phyloP scores from a whole-genome alignment of 2,113 vertebrate genomes.

The Ornithorhynchus anatinus region DNA sequence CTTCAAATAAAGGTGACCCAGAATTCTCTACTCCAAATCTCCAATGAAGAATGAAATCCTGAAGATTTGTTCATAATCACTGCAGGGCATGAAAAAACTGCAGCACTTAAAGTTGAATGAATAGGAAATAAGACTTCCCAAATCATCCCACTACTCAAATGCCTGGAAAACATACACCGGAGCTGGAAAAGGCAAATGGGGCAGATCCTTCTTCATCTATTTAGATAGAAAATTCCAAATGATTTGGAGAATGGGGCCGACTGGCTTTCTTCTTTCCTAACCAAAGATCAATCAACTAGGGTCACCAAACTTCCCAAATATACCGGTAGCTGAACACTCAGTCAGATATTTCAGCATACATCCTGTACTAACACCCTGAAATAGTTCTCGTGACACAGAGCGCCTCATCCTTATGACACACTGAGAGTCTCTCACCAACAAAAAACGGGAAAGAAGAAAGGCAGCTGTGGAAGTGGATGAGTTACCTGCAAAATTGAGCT shows the following conservation, averaged over 20 bases:
- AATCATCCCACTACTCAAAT: slow-evolving; percentile 42
- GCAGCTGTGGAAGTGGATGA: too few species aligned
- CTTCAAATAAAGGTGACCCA: slow-evolving; percentile 24
- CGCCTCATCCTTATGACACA: too few species aligned
- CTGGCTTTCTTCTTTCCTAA: slow-evolving; percentile 1
- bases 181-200: slow-evolving; percentile 49
- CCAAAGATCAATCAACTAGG: slow-evolving; percentile 23
- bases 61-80: slow-evolving; percentile 15
- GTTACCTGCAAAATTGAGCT: too few species aligned
- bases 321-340: too few species aligned
- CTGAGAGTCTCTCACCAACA: too few species aligned
- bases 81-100: slow-evolving; percentile 50
- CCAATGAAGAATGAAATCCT: slow-evolving; percentile 33
- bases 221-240: slow-evolving; percentile 35
- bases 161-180: slow-evolving; percentile 53
- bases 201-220: slow-evolving; percentile 35
- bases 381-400: rapidly evolving
- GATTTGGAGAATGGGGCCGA: slow-evolving; percentile 10
- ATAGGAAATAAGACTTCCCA: slow-evolving; percentile 30
- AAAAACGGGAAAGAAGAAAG: too few species aligned
- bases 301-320: too few species aligned
- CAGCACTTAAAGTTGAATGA: slow-evolving; percentile 28
- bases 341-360: neutral
- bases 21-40: slow-evolving; percentile 48
- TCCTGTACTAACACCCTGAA: neutral